phyloP scores from a whole-genome alignment of 2,888 invertebrate species.

The Drosophila testacea region DNA sequence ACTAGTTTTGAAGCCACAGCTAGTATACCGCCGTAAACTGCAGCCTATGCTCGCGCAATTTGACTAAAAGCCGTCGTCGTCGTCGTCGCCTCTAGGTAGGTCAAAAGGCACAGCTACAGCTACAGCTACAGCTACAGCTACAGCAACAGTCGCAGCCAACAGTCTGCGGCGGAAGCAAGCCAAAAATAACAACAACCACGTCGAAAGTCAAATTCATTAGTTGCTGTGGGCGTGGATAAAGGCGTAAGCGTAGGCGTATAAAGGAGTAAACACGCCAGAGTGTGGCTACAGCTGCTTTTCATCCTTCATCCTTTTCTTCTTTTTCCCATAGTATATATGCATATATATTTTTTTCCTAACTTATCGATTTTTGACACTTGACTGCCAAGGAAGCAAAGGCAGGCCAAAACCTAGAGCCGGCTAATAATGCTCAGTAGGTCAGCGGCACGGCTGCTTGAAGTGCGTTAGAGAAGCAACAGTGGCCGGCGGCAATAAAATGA shows the following conservation, averaged over 20 bases:
- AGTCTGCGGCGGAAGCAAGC: constrained; percentile 47
- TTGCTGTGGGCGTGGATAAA: constrained; percentile 27
- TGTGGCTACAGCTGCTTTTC: constrained; percentile 37
- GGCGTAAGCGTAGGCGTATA: constrained; percentile 18
- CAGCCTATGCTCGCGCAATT: constrained; percentile 68
- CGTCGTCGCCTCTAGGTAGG: constrained; percentile 64
- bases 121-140: constrained; percentile 18
- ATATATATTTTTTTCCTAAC: constrained; percentile 27
- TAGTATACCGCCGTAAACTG: constrained; percentile 23
- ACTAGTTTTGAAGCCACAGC: constrained; percentile 37
- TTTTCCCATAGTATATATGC: constrained; percentile 16
- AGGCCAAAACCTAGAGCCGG: constrained; percentile 55
- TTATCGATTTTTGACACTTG: constrained; percentile 77
- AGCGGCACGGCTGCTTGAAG: constrained; percentile 68
- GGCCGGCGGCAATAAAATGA: constrained; percentile 63
- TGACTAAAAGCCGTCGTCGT: constrained; percentile 73
- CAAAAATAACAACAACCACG: constrained; percentile 24
- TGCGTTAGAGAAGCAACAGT: constrained; percentile 78
- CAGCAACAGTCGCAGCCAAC: constrained; percentile 24
- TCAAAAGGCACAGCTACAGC: constrained; percentile 63
- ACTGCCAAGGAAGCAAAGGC: constrained; percentile 39
- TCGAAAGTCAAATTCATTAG: constrained; percentile 67
- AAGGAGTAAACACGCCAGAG: constrained; percentile 39
- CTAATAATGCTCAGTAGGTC: constrained; percentile 78
- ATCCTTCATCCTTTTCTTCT: constrained; percentile 3